Conservation (phyloP, 2,113 vertebrate species). For the Erythrocebus patas region DNA sequence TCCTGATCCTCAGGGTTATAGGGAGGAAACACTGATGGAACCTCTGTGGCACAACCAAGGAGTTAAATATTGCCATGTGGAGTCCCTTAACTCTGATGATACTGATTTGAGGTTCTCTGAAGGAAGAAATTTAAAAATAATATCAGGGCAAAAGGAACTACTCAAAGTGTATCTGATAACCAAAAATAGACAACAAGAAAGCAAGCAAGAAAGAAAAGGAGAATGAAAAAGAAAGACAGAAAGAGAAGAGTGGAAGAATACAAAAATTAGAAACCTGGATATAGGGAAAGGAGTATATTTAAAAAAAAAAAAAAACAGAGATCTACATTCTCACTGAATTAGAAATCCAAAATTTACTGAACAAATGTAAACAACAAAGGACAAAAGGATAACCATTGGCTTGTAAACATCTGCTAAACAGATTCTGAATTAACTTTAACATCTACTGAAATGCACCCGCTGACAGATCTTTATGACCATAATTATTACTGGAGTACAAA, state of each 20-base stretch:
- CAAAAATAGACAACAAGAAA: not conserved
- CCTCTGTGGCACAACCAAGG: not conserved
- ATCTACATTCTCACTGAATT: not conserved
- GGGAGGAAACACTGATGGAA: accelerated
- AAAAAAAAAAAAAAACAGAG: not conserved
- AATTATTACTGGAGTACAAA: not conserved
- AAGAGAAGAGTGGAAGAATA: not conserved
- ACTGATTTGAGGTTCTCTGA: not conserved
- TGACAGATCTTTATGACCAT: not conserved
- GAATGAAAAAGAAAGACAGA: not conserved
- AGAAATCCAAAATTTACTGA: not conserved
- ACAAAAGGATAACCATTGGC: not conserved
- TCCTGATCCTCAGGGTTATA: not conserved
- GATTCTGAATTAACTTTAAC: not conserved
- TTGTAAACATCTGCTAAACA: not conserved
- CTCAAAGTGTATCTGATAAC: not conserved
- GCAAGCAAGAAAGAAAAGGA: not conserved
- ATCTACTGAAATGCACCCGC: not conserved
- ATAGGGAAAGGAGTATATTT: not conserved
- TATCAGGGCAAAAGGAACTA: not conserved
- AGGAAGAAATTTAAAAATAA: not conserved
- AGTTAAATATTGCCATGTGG: not conserved
- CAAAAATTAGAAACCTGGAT: not conserved
- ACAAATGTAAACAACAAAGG: not conserved
- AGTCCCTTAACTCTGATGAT: not conserved